Percentiles rank a stretch among this genome's conserved stretches.
Evolutionary conservation across 2,797 vertebrate genomes (phyloP).

Genomic region (Spinus pinus): DNA sequence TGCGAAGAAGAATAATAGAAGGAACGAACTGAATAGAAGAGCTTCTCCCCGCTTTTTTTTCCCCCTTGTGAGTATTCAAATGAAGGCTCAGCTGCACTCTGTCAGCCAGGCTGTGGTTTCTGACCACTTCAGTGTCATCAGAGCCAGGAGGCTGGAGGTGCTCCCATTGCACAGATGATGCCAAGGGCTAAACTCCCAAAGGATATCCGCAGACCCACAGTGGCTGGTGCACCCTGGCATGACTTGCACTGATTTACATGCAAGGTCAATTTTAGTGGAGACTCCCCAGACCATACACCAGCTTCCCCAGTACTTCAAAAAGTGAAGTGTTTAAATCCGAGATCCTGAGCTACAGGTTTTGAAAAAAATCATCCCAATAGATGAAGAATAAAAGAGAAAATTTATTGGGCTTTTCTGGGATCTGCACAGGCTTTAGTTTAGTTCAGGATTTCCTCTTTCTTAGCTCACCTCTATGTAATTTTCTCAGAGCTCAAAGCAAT

Average conservation of each 20-base stretch:
- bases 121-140: background rate
- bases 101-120: background rate
- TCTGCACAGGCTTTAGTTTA: background rate
- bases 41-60: background rate
- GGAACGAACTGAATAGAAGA: conserved; percentile 15
- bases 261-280: background rate
- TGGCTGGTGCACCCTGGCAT: background rate
- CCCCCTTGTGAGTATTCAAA: background rate
- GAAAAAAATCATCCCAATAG: background rate
- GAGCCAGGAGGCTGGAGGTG: background rate
- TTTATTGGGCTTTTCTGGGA: background rate
- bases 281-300: background rate
- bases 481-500: conserved; percentile 20
- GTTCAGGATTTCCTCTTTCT: background rate
- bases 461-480: background rate
- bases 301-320: background rate
- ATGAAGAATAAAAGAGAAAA: background rate
- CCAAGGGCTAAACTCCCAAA: background rate
- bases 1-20: conserved; percentile 32
- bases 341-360: background rate
- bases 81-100: conserved; percentile 9
- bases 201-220: background rate
- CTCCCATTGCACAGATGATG: background rate
- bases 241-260: background rate
- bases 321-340: background rate